These are phyloP conservation scores for Crocuta crocuta DNA, from an alignment of 2,113 vertebrate species.

Conservation along the genomic window DNA sequence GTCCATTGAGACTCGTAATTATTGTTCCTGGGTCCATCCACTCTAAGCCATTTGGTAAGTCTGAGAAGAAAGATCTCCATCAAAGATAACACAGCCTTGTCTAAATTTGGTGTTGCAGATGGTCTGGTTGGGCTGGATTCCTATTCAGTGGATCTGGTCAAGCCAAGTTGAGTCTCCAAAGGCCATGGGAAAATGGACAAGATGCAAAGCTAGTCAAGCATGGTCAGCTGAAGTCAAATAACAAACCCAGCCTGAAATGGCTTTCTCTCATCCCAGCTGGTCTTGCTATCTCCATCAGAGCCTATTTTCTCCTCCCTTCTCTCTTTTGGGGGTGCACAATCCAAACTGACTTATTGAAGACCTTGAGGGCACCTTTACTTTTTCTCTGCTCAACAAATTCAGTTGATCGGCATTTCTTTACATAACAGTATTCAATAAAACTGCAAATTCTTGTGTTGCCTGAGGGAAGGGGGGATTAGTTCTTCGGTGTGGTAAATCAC, in stretches of 20 bases:
- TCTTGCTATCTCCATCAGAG: neutral
- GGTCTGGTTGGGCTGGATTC: neutral
- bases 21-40: conserved; percentile 7
- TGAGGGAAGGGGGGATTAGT: neutral
- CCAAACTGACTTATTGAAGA: neutral
- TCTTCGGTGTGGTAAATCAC: neutral
- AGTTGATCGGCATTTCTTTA: neutral
- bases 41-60: neutral
- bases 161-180: neutral
- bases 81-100: neutral
- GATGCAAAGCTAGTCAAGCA: neutral
- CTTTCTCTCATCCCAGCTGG: neutral
- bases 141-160: neutral
- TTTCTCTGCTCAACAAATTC: neutral
- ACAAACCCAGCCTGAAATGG: neutral
- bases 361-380: neutral
- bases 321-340: neutral
- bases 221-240: neutral
- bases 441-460: neutral
- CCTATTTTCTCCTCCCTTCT: neutral
- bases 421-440: neutral
- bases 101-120: neutral
- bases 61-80: neutral
- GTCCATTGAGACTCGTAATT: neutral
- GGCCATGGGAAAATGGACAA: neutral